phyloP scores from a whole-genome alignment of 2,113 vertebrate species.

The Capra hircus region DNA sequence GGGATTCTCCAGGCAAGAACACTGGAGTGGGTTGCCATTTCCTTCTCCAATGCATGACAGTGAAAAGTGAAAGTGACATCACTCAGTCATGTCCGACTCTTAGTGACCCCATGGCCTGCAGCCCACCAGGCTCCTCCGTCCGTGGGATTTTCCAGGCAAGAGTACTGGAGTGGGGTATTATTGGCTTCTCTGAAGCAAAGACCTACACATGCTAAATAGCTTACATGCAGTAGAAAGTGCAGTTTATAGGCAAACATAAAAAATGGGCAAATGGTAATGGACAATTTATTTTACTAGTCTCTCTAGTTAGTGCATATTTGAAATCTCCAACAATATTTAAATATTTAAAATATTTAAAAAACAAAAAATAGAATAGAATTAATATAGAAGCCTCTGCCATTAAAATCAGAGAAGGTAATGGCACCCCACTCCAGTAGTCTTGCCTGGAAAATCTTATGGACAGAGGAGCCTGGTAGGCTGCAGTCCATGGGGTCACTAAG shows the following conservation, averaged over 20 bases:
- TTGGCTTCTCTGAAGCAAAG: neutral
- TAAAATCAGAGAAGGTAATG: neutral
- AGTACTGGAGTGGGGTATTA: too few relatives aligned
- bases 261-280: neutral
- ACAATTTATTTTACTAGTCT: neutral
- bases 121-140: too few relatives aligned
- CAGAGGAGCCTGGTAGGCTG: too few relatives aligned
- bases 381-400: neutral
- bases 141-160: too few relatives aligned
- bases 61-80: too few relatives aligned
- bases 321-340: neutral
- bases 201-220: neutral
- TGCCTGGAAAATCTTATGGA: too few relatives aligned
- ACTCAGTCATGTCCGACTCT: fast-evolving
- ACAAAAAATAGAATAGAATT: neutral
- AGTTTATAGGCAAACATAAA: neutral
- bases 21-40: too few relatives aligned
- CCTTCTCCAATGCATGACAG: too few relatives aligned
- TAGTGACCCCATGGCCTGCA: too few relatives aligned
- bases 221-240: neutral
- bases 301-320: neutral
- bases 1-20: too few relatives aligned
- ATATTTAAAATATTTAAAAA: neutral
- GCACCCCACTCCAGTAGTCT: too few relatives aligned
- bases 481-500: too few relatives aligned